Conservation (phyloP, 2,888 invertebrate genomes). For the Drosophila differens region DNA sequence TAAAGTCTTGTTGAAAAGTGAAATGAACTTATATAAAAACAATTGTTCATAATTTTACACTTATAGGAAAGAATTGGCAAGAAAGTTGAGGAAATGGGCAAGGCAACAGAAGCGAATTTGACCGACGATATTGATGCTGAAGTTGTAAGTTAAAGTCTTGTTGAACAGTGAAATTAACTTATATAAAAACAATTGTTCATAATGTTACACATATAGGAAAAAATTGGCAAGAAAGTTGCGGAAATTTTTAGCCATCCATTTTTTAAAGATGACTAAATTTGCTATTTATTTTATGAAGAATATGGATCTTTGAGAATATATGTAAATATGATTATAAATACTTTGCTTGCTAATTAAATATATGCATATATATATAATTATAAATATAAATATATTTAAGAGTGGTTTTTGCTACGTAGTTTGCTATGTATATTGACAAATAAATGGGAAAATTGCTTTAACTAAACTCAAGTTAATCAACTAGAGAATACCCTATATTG, state of each 20-base stretch:
- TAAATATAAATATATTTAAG: slow-evolving; percentile 8
- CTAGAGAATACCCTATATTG: not conserved
- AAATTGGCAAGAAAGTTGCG: not conserved
- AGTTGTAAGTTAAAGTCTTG: slow-evolving; percentile 1
- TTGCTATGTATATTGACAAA: not conserved
- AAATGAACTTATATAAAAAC: not conserved
- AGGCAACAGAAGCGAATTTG: not conserved
- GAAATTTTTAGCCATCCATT: not conserved
- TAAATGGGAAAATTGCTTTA: not conserved
- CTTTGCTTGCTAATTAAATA: slow-evolving; percentile 29
- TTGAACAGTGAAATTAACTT: not conserved
- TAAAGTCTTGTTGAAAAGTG: not conserved
- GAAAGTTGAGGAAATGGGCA: not conserved
- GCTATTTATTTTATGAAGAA: too few relatives aligned
- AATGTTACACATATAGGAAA: not conserved
- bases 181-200: not conserved
- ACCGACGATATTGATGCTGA: not conserved
- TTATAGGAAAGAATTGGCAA: not conserved
- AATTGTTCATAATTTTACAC: not conserved
- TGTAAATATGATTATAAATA: not conserved
- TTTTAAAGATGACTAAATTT: not conserved
- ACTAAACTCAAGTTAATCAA: not conserved
- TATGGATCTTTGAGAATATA: not conserved
- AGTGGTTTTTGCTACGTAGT: not conserved
- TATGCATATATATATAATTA: not conserved